Percentiles rank a stretch among this genome's conserved stretches.
These are phyloP conservation scores for Luperina testacea DNA, from an alignment of 2,888 invertebrate genomes.

Conservation along the genomic window DNA sequence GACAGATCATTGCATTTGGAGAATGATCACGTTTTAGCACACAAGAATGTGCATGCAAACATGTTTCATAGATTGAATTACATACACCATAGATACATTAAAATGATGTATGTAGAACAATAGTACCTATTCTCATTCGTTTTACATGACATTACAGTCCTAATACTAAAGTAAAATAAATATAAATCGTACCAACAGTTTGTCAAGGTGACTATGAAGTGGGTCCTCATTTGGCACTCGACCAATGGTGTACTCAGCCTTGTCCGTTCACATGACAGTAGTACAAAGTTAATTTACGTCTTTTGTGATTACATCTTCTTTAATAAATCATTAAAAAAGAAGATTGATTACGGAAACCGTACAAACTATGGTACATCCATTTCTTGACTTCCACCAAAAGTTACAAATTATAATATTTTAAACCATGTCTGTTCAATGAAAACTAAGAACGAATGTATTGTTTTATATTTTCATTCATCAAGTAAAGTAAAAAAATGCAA, in stretches of 20 bases:
- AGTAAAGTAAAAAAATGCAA: background rate
- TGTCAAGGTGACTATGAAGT: conserved; percentile 40
- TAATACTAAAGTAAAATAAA: conserved; percentile 35
- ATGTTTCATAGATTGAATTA: conserved; percentile 20
- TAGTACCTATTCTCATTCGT: background rate
- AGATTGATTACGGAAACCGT: conserved; percentile 3
- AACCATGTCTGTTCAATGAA: background rate
- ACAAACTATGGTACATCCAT: background rate
- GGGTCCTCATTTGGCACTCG: conserved; percentile 38
- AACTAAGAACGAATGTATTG: background rate
- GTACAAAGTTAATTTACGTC: conserved; percentile 26
- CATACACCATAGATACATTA: conserved; percentile 1
- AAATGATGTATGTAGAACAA: conserved; percentile 7
- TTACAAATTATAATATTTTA: conserved; percentile 4
- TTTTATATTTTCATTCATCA: background rate
- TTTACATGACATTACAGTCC: conserved; percentile 24
- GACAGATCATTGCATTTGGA: conserved; percentile 46
- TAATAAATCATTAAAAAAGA: conserved; percentile 10
- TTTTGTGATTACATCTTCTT: conserved; percentile 15
- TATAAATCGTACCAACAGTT: conserved; percentile 20
- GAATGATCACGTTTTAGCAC: conserved; percentile 38
- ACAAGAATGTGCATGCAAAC: conserved; percentile 22
- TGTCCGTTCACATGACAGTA: conserved; percentile 19
- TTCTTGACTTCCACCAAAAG: conserved; percentile 3
- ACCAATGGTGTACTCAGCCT: conserved; percentile 51